Evolutionary conservation across 2,113 vertebrate species (phyloP), one percentile per base, ranked within the genome.

Genomic region (Chloebia gouldiae): DNA sequence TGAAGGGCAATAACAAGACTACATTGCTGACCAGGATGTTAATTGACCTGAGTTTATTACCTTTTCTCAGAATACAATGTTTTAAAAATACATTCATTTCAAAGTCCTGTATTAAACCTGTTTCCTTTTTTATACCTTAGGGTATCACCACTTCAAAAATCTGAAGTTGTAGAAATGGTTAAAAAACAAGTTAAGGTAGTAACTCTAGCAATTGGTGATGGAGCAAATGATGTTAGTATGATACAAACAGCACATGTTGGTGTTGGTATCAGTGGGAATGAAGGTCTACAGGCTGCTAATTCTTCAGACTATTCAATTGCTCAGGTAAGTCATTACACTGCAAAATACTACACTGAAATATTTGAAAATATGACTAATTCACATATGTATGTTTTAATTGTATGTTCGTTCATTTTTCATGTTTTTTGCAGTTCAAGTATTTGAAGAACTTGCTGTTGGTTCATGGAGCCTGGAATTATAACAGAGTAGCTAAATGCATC

Each of bases 251-350:
- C 99, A 21, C 99, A 99, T 5, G 99, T 99, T 4, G 99, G 99
- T 13, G 98, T 99, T 51, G 99, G 99, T 40, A 99, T 99, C 93
- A 99, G 99, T 28, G 99, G 99, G 69, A 99, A 99, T 30, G 99
- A 99, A 96, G 99, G 99, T 44, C 98, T 99, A 21, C 99, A 99
- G 96, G 99, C 99, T 11, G 99, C 99, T 40, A 99, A 99, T 97
- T 99, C 99, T 77, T 99, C 99, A 5, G 99, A 99, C 94, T 99
- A 99, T 96, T 99, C 99, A n/a, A 99, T 99, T 88, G 99, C 99
- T 59, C 99, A 99, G 98, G 99, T 99, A 92, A 91, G 69, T 50
- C 24, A 19, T 75, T 88, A 6, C 6, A 33, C 15, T 84, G 33
- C 51, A 68, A 79, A 85, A 73, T 60, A 35, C 53, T 66, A n/a